Base-by-base conservation (phyloP, 2,797 vertebrate genomes). In the Epinephelus malabaricus region DNA sequence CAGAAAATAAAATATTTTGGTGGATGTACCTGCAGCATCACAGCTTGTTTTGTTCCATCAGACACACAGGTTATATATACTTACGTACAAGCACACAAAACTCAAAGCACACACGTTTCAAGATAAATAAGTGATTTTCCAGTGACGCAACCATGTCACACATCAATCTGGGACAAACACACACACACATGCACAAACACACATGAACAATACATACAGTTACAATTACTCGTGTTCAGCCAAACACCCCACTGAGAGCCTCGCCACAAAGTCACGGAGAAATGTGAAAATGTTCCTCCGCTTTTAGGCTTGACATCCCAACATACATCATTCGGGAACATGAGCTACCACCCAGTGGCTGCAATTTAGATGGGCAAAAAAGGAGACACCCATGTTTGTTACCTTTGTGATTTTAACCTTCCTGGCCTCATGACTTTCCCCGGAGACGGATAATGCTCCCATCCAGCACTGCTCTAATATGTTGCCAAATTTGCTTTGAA, bases 201-300 rank as follows among this genome's bases (percentile, higher is more conserved):
- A 34, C 34, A 34, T 23, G 15, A 47, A 69, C 59, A 56, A 61
- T 38, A 45, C 45, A 64, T 43, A 43, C 40, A 3, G 40, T 45
- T 23, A 55, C 40, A 63, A 72, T 59, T 50, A 17, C 50, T 43
- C 9, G 59, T 38, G 63, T 64, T 60, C 34, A 64, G 69, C 13
- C 40, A 54, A 30, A 50, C 12, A 18, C 18, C 50, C 54, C 15
- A 5, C 27, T 55, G 27, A 58, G 27, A 34, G 49, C 43, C 49
- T 8, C 4, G 15, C 30, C 49, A 46, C 71, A 76, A 74, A 80
- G 70, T 71, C 47, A 47, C 47, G 18, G 60, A 64, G 66, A 66
- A 73, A 79, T 30, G 11, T 56, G 6, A 30, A 78, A 68, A 19
- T 47, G 8, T 45, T 18, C n/a, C 19, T 56, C 17, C 12, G 38